These are phyloP conservation scores for Oedothorax gibbosus DNA, from an alignment of 1,140 invertebrate genomes.

Conservation along the genomic window DNA sequence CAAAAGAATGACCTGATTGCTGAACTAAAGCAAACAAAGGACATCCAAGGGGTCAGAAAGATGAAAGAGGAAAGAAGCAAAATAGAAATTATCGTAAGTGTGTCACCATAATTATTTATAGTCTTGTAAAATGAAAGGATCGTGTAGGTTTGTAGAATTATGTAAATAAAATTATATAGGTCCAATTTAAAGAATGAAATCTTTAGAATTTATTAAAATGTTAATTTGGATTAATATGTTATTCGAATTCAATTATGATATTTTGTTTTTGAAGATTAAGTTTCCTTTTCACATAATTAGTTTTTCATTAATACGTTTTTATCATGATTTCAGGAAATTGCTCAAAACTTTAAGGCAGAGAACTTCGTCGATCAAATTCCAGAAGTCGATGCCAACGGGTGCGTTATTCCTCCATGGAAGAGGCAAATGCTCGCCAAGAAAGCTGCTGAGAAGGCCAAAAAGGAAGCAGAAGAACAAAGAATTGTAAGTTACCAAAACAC, in stretches of 20 bases:
- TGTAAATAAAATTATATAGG: too few species aligned
- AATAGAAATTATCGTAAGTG: slow-evolving; percentile 71
- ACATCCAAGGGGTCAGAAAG: slow-evolving; percentile 90
- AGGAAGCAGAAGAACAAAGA: slow-evolving; percentile 87
- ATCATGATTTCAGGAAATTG: slow-evolving; percentile 75
- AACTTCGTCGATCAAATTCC: slow-evolving; percentile 93
- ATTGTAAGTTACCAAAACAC: slow-evolving; percentile 62
- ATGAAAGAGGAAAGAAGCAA: slow-evolving; percentile 88
- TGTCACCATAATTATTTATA: not conserved
- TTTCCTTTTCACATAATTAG: not conserved
- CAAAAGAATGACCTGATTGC: slow-evolving; percentile 87
- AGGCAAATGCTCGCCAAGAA: slow-evolving; percentile 93
- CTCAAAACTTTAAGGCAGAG: slow-evolving; percentile 83
- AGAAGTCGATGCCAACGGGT: slow-evolving; percentile 87
- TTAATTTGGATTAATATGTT: too few species aligned
- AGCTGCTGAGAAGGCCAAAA: slow-evolving; percentile 89
- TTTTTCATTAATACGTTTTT: not conserved
- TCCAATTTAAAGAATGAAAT: too few species aligned
- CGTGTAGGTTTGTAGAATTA: too few species aligned
- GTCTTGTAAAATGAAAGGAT: too few species aligned
- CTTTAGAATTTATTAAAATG: too few species aligned
- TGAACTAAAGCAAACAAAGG: slow-evolving; percentile 88
- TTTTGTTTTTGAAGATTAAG: too few species aligned
- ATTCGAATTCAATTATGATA: too few species aligned
- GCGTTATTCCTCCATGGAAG: slow-evolving; percentile 92